Evolutionary conservation across 2,113 vertebrate species (phyloP), one percentile per base, ranked within the genome.

Genomic region (Laterallus jamaicensis): DNA sequence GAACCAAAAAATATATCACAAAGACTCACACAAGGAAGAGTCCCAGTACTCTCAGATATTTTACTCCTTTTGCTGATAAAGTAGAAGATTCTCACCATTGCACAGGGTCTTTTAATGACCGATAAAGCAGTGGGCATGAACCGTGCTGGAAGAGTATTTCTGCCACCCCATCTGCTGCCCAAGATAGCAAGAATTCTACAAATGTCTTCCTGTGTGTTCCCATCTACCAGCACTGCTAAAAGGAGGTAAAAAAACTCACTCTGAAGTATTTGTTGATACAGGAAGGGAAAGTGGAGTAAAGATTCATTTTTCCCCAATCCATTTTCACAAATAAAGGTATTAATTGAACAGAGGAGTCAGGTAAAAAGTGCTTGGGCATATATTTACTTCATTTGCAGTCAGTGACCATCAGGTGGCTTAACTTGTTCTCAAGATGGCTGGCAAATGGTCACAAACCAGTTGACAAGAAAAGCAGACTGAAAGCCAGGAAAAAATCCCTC

Each of bases 271-370:
- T 66, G 13, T 58, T 74, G 31, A 24, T 37, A 47, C 6, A 39
- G 5, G 10, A 93, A 74, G 10, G n/a, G 7, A 12, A 40, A 86
- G 7, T 1, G 0, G 11, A 59, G 15, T 6, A 85, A 86, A 80
- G 0, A 2, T 2, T 6, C 19, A 4, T 5, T 32, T 28, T 35
- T 74, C 28, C 18, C 7, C 26, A 6, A 19, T 11, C 32, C 79
- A 21, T 49, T 81, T 93, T 90, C 56, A 84, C 8, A 35, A 86
- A 56, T 55, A 14, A 12, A 87, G 59, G 22, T 42, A 78, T 37
- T 25, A 59, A 64, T 12, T 47, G 32, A 39, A 44, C 39, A 62
- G 49, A 64, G 18, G 10, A 86, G 29, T 54, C 35, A 78, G 89
- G 63, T 12, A 59, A 39, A 42, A 95, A 64, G 5, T 22, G 26